Evolutionary conservation across 2,113 vertebrate genomes (phyloP).

Genomic region (Lepisosteus oculatus): DNA sequence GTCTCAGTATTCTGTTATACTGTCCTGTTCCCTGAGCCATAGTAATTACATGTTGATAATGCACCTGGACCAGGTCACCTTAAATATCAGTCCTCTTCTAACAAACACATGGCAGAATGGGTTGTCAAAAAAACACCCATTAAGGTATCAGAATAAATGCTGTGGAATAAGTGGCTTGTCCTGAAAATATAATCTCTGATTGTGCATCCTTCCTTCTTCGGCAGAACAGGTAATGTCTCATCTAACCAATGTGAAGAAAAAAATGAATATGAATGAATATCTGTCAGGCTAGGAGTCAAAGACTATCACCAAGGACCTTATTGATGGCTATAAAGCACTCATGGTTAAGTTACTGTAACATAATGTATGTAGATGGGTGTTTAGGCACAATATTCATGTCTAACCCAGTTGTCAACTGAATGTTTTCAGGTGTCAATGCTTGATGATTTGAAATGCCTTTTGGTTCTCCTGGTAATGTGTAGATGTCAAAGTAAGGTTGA

Average conservation of each 20-base stretch:
- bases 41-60: conserved; percentile 32
- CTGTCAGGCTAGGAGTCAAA: too few species aligned
- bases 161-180: conserved; percentile 38
- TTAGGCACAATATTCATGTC: conserved; percentile 43
- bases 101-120: conserved; percentile 34
- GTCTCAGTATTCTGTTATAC: conserved; percentile 6
- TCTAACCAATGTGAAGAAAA: too few species aligned
- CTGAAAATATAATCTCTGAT: conserved; percentile 4
- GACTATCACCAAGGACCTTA: too few species aligned
- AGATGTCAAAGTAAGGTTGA: conserved; percentile 21
- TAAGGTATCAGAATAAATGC: conserved; percentile 56
- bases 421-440: conserved; percentile 55
- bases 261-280: too few species aligned
- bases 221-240: too few species aligned
- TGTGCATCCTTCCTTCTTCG: too few species aligned
- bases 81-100: conserved; percentile 32
- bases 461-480: too few species aligned
- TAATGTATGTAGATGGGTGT: conserved; percentile 37
- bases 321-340: background rate
- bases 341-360: conserved; percentile 30
- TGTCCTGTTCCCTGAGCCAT: background rate
- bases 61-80: conserved; percentile 56
- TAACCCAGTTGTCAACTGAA: conserved; percentile 62
- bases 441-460: too few species aligned
- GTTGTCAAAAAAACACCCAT: conserved; percentile 36